Evolutionary conservation across 2,113 vertebrate genomes (phyloP).

Genomic region (Perognathus longimembris): DNA sequence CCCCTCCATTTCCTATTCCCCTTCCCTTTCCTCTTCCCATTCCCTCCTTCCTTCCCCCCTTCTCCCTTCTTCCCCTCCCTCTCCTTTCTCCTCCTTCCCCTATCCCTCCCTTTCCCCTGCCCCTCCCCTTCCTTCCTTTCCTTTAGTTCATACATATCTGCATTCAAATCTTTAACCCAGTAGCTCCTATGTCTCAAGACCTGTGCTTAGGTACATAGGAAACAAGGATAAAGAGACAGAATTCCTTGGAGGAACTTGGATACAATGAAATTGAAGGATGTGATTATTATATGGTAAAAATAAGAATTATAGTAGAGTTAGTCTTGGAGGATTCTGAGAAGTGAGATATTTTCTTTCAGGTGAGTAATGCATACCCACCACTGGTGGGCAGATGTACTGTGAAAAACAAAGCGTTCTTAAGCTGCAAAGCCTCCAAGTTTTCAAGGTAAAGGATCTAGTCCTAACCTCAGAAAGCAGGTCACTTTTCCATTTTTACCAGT

Average conservation of each 20-base stretch:
- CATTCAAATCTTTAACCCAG: neutral
- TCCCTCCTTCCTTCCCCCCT: too few species aligned
- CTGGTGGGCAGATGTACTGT: neutral
- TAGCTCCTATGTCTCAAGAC: neutral
- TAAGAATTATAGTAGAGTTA: neutral
- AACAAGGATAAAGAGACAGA: neutral
- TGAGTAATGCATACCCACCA: neutral
- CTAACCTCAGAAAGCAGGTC: neutral
- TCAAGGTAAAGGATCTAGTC: neutral
- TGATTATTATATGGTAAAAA: neutral
- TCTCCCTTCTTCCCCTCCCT: neutral
- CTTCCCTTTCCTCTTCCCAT: neutral
- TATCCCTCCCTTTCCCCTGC: neutral
- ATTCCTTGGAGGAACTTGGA: neutral
- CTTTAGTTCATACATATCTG: neutral
- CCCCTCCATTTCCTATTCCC: accelerated
- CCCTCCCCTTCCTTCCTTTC: accelerated
- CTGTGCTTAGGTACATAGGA: neutral
- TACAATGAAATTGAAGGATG: neutral
- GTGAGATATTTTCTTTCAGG: neutral
- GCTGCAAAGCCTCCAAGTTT: neutral
- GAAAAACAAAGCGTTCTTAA: conserved; percentile 35
- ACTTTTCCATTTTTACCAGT: conserved; percentile 41
- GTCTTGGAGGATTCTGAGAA: neutral
- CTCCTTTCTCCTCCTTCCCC: neutral